Evolutionary conservation across 2,888 invertebrate species (phyloP), one percentile per base, ranked within the genome.

Genomic region (Perithous albicinctus): DNA sequence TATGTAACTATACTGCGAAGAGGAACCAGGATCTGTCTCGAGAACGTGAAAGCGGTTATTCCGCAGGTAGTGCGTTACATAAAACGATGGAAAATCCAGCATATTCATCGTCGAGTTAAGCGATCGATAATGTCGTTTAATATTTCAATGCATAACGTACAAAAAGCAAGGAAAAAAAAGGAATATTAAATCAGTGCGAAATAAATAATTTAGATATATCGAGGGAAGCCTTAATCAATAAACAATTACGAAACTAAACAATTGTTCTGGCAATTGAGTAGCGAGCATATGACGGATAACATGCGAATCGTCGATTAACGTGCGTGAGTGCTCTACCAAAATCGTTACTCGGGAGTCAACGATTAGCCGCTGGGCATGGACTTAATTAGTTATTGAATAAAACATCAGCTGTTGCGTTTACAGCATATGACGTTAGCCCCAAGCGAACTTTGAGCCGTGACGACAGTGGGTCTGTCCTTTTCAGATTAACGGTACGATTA

Each of bases 381-480:
- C 8, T 23, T 63, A 51, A 48, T 41, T 38, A 38, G 41, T 41
- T 3, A 69, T 48, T 56, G 43, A 70, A 70, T 70, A 70, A 72
- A 72, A 64, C 76, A 67, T 48, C 18, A 35, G 7, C 38, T 10
- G 15, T 32, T 38, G 29, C 48, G 20, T 43, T 64, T 38, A 51
- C 23, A 20, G 8, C 20, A 54, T n/a, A n/a, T 54, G 51, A 63
- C 63, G 69, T 77, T 63, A 18, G 29, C 35, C 59, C n/a, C 5
- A 12, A 3, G 48, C 48, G 63, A 23, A 78, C 64, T 64, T 66
- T 72, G 64, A 3, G 41, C 54, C 43, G 46, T 38, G 78, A 64
- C 56, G 63, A 70, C 69, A 43, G 26, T 59, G 5, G 56, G 10
- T 29, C 51, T 23, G 12, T 61, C 15, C 32, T 59, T 48, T 35